phyloP scores from a whole-genome alignment of 2,113 vertebrate genomes.

The Aleadryas rufinucha region DNA sequence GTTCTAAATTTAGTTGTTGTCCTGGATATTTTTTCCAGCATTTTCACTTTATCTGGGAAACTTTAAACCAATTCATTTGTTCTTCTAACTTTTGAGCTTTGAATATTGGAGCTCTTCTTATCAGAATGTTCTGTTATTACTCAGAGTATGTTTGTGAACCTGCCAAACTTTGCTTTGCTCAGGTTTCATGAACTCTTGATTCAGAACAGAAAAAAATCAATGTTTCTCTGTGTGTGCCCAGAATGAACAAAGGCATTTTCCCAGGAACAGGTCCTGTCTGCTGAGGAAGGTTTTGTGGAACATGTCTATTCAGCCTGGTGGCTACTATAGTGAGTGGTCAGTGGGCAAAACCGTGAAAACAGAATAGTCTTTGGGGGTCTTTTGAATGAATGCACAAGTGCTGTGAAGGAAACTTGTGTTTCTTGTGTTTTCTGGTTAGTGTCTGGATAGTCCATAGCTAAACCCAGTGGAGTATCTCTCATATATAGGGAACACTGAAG shows the following conservation, averaged over 20 bases:
- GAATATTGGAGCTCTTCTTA: neutral
- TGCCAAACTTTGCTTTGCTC: neutral
- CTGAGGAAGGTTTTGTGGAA: neutral
- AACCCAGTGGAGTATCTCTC: neutral
- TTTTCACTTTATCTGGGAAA: neutral
- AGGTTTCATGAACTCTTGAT: neutral
- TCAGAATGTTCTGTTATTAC: neutral
- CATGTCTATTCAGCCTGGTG: accelerated
- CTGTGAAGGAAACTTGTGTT: neutral
- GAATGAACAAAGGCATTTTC: neutral
- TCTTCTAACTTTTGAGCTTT: neutral
- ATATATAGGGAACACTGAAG: neutral
- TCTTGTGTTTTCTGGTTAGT: neutral
- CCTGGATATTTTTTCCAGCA: neutral
- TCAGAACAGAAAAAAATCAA: neutral
- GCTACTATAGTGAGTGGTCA: neutral
- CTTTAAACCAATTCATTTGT: neutral
- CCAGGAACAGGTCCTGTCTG: neutral
- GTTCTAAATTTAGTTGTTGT: neutral
- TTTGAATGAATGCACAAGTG: neutral
- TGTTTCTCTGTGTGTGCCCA: neutral
- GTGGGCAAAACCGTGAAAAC: neutral
- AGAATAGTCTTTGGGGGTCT: neutral
- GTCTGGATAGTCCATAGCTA: neutral
- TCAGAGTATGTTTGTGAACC: neutral